Evolutionary conservation across 2,888 invertebrate genomes (phyloP).

Genomic region (Leistus spinibarbis): DNA sequence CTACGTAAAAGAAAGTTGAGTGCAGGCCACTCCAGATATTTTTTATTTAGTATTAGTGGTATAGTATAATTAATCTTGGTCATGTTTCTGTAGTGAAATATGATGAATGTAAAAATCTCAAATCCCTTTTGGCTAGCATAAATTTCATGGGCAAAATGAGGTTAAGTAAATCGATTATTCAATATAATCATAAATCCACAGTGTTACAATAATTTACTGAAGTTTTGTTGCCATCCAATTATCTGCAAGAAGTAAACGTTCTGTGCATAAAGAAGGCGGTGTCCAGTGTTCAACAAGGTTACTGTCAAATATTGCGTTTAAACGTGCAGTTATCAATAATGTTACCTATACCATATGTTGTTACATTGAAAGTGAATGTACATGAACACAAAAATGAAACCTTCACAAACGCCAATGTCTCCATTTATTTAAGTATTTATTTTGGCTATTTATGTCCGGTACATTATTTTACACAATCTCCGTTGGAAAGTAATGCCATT

Average conservation of each 20-base stretch:
- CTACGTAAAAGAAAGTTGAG: too few relatives aligned
- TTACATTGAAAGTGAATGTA: background rate
- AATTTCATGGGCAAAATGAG: background rate
- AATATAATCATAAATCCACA: background rate
- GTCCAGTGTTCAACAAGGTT: background rate
- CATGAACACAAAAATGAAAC: background rate
- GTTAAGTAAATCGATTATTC: background rate
- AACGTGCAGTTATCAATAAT: background rate
- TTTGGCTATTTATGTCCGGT: background rate
- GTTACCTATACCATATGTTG: background rate
- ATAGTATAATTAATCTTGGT: too few relatives aligned
- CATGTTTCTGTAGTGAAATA: background rate
- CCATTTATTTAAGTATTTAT: background rate
- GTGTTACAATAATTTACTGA: too few relatives aligned
- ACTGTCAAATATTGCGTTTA: conserved; percentile 8
- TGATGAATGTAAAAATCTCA: background rate
- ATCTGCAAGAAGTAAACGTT: background rate
- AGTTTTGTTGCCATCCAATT: background rate
- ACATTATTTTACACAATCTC: background rate
- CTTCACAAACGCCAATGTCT: background rate
- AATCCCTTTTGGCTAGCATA: background rate
- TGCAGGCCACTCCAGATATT: too few relatives aligned
- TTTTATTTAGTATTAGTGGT: too few relatives aligned
- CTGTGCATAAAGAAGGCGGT: background rate
- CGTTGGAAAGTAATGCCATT: background rate